A percentile compares a stretch with the other conserved stretches of the same genome.
These are phyloP conservation scores for Myrmecophaga tridactyla DNA, from an alignment of 2,113 vertebrate genomes.

Conservation along the genomic window DNA sequence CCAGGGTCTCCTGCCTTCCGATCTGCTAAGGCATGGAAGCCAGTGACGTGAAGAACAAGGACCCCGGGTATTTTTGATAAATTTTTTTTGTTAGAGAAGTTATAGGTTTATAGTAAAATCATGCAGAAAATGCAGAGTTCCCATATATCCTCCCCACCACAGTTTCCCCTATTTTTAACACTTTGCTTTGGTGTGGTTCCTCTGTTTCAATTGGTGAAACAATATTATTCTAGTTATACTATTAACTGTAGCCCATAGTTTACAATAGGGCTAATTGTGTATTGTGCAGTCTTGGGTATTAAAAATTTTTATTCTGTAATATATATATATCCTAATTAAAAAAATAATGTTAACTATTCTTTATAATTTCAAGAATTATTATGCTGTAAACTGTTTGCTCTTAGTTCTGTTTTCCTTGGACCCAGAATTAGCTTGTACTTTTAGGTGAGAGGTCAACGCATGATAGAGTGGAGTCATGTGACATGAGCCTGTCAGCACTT, in stretches of 20 bases:
- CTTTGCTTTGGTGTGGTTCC: no score
- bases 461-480: neutral
- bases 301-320: no score
- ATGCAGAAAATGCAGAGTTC: no score
- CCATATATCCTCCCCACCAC: no score
- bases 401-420: neutral
- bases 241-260: no score
- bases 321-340: neutral
- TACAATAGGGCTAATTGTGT: no score
- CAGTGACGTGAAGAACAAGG: neutral
- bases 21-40: accelerated
- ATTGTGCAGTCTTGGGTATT: no score
- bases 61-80: neutral
- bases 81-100: no score
- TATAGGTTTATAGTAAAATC: neutral
- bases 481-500: neutral
- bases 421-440: neutral
- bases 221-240: no score
- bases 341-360: no score
- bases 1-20: neutral
- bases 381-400: neutral
- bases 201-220: no score
- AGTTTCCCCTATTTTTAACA: no score
- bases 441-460: neutral
- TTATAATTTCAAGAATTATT: neutral